Conservation (phyloP, 2,113 vertebrate species). For the Hemichromis elongatus region DNA sequence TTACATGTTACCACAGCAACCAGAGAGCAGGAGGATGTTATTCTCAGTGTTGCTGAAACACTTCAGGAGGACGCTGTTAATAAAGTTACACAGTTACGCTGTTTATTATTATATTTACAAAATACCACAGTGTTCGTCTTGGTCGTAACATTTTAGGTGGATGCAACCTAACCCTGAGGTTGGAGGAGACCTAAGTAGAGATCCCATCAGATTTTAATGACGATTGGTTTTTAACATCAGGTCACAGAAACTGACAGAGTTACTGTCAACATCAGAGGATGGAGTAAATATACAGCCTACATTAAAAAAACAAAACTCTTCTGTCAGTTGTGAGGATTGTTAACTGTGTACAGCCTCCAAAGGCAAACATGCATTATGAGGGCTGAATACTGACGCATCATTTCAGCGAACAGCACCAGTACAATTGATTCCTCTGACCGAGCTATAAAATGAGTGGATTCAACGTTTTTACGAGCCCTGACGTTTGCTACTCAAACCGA, state of each 20-base stretch:
- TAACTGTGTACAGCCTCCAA: neutral
- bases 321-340: neutral
- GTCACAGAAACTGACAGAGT: neutral
- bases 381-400: neutral
- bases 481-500: neutral
- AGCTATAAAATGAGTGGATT: neutral
- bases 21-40: too few relatives aligned
- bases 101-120: too few relatives aligned
- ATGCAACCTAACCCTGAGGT: neutral
- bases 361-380: accelerated
- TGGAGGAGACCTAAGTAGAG: neutral
- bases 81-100: too few relatives aligned
- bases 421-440: neutral
- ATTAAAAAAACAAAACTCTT: neutral
- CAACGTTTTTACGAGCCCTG: neutral
- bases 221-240: neutral
- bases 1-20: too few relatives aligned
- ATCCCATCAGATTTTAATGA: neutral
- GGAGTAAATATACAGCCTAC: neutral
- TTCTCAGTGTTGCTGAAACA: too few relatives aligned
- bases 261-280: neutral
- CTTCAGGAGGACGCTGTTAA: too few relatives aligned
- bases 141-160: too few relatives aligned
- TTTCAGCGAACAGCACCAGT: neutral
- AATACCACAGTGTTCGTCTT: too few relatives aligned